A percentile compares a stretch with the other conserved stretches of the same genome.
Conservation (phyloP, 2,797 vertebrate species). For the Tragelaphus oryx region DNA sequence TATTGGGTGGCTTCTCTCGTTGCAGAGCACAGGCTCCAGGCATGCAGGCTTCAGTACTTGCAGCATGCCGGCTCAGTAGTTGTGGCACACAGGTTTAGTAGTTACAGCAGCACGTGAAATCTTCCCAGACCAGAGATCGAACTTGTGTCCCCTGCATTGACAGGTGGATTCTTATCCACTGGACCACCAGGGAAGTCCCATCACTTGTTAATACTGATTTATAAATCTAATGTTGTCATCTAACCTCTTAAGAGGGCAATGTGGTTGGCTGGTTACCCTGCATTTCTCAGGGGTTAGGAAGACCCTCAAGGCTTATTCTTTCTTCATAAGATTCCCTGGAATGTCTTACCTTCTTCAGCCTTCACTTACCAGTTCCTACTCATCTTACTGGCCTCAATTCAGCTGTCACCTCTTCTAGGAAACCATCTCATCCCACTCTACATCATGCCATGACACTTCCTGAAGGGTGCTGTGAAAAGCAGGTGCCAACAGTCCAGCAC, state of each 20-base stretch:
- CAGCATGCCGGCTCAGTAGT: background rate
- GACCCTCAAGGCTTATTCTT: background rate
- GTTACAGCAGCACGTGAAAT: background rate
- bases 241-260: background rate
- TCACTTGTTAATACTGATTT: background rate
- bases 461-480: too few species aligned
- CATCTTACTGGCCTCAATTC: background rate
- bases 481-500: fast-evolving
- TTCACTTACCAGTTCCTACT: background rate
- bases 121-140: background rate
- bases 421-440: background rate
- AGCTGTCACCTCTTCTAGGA: background rate
- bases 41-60: background rate
- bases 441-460: background rate
- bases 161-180: background rate
- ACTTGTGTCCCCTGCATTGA: background rate
- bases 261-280: background rate
- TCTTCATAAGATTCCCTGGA: background rate
- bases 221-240: background rate
- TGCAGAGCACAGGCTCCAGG: background rate
- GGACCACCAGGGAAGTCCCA: background rate
- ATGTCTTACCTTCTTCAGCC: background rate
- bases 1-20: background rate
- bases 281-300: background rate
- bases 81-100: background rate